These are phyloP conservation scores for Glyptemys insculpta DNA, from an alignment of 2,797 vertebrate species.

Conservation along the genomic window DNA sequence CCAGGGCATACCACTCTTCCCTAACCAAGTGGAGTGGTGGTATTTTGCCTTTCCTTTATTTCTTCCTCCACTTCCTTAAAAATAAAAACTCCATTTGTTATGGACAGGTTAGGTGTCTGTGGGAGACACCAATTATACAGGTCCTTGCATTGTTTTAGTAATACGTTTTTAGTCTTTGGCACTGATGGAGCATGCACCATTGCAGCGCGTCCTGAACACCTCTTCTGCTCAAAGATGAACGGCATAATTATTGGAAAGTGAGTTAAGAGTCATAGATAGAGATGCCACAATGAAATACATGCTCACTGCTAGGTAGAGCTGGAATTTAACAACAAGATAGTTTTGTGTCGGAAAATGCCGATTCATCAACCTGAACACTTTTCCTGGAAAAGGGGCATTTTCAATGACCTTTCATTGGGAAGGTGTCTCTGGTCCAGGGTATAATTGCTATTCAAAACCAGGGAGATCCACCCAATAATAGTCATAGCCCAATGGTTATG, in stretches of 20 bases:
- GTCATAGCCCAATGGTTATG: not conserved
- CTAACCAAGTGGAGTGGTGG: not conserved
- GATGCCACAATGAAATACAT: not conserved
- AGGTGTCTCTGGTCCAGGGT: not conserved
- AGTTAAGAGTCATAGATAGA: not conserved
- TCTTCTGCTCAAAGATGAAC: not conserved
- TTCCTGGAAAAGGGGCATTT: not conserved
- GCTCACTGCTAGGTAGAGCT: not conserved
- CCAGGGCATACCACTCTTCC: not conserved
- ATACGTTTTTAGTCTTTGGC: not conserved
- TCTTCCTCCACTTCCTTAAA: not conserved
- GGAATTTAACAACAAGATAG: not conserved
- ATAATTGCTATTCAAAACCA: not conserved
- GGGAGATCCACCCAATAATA: not conserved
- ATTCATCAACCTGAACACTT: not conserved
- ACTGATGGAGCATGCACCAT: not conserved
- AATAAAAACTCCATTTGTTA: not conserved
- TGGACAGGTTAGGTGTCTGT: not conserved
- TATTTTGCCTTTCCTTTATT: not conserved
- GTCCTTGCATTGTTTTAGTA: slow-evolving; percentile 4
- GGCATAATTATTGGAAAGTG: not conserved
- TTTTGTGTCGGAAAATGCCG: not conserved
- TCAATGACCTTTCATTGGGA: not conserved
- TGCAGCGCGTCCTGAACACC: not conserved
- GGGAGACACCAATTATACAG: not conserved